These are phyloP conservation scores for Labeo catla DNA, from an alignment of 2,113 vertebrate genomes.

Conservation along the genomic window DNA sequence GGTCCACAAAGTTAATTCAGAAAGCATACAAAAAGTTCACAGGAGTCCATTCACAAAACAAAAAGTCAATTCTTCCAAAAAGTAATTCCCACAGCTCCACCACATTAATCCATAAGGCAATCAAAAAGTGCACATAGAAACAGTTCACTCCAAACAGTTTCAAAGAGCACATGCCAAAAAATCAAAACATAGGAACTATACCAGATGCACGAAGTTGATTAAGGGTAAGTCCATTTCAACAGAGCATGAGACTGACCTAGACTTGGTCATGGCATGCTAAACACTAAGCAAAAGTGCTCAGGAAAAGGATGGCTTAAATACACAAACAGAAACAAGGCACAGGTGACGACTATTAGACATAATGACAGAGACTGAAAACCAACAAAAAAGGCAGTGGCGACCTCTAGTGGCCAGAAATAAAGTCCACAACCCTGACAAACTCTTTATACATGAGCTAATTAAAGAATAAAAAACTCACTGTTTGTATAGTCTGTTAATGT, in stretches of 20 bases:
- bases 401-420: neutral
- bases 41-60: no score
- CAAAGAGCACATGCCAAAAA: neutral
- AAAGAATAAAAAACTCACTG: no score
- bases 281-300: neutral
- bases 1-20: no score
- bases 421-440: neutral
- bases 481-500: no score
- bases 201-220: neutral
- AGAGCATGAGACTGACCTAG: neutral
- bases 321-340: neutral
- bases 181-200: neutral
- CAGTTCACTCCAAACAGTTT: neutral
- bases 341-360: neutral
- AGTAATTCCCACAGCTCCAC: no score
- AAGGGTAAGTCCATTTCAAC: neutral
- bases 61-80: no score
- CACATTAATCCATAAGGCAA: no score
- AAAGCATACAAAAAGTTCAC: no score
- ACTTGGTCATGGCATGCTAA: neutral
- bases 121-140: no score
- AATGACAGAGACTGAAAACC: neutral
- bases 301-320: neutral
- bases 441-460: no score
- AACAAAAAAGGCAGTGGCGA: neutral